A percentile compares a stretch with the other conserved stretches of the same genome.
phyloP scores from a whole-genome alignment of 2,113 vertebrate genomes.

The Butastur rufipennis region DNA sequence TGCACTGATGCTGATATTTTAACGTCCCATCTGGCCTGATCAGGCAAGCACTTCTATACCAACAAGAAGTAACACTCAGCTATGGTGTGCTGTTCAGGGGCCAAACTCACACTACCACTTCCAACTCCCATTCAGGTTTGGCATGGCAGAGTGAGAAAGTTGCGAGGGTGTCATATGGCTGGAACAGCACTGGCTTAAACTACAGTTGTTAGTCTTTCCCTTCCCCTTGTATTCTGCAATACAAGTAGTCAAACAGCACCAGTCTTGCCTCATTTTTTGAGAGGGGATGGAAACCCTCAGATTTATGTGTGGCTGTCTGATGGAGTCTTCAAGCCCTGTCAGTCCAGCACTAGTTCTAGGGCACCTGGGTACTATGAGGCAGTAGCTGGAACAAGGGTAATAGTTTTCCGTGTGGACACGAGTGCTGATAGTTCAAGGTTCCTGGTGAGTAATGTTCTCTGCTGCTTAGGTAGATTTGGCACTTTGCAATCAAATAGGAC shows the following conservation, averaged over 20 bases:
- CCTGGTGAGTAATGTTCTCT: neutral
- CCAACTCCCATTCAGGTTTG: neutral
- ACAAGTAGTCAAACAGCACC: neutral
- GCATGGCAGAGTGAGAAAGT: neutral
- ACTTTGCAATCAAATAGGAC: neutral
- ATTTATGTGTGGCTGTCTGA: neutral
- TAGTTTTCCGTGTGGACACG: neutral
- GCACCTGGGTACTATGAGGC: neutral
- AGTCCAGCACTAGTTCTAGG: neutral
- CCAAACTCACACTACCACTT: neutral
- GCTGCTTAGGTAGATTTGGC: neutral
- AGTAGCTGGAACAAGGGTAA: neutral
- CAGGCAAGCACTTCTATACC: neutral
- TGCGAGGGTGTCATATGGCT: neutral
- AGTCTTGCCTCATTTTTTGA: neutral
- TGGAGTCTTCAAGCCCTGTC: neutral
- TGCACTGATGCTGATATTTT: conserved; percentile 22
- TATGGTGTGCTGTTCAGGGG: neutral
- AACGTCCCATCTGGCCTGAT: neutral
- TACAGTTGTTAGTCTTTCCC: neutral
- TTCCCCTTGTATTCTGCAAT: neutral
- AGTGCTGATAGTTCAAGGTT: neutral
- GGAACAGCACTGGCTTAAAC: neutral
- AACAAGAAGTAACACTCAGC: neutral
- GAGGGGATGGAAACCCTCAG: neutral